phyloP scores from a whole-genome alignment of 2,113 vertebrate species.

The Anser cygnoides region DNA sequence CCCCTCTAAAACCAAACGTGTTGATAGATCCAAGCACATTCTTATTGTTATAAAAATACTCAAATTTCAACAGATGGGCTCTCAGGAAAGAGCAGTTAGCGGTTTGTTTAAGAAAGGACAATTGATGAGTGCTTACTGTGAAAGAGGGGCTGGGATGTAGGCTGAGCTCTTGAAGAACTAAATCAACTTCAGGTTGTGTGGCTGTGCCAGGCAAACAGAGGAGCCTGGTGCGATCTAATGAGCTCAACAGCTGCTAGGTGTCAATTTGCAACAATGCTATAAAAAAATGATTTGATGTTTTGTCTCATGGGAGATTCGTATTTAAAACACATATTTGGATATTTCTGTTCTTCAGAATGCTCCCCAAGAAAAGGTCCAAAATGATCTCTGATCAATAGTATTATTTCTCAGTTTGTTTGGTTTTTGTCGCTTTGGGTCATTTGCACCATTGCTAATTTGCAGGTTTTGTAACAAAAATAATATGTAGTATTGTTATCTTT shows the following conservation, averaged over 20 bases:
- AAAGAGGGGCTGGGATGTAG: background rate
- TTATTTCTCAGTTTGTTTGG: background rate
- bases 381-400: background rate
- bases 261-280: background rate
- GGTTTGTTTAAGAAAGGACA: background rate
- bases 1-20: background rate
- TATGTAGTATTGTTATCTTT: background rate
- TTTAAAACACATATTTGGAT: constrained; percentile 24
- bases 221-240: constrained; percentile 23
- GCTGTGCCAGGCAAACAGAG: background rate
- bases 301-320: background rate
- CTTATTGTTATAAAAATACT: background rate
- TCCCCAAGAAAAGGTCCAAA: background rate
- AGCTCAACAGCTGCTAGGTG: constrained; percentile 41
- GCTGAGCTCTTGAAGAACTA: background rate
- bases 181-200: background rate
- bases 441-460: background rate
- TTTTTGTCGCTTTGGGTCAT: background rate
- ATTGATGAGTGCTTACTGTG: background rate
- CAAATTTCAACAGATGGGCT: background rate
- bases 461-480: background rate
- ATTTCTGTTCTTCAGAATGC: background rate
- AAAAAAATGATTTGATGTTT: constrained; percentile 25
- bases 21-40: background rate
- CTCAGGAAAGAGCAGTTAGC: background rate